phyloP scores from a whole-genome alignment of 2,113 vertebrate genomes.

The Balaeniceps rex region DNA sequence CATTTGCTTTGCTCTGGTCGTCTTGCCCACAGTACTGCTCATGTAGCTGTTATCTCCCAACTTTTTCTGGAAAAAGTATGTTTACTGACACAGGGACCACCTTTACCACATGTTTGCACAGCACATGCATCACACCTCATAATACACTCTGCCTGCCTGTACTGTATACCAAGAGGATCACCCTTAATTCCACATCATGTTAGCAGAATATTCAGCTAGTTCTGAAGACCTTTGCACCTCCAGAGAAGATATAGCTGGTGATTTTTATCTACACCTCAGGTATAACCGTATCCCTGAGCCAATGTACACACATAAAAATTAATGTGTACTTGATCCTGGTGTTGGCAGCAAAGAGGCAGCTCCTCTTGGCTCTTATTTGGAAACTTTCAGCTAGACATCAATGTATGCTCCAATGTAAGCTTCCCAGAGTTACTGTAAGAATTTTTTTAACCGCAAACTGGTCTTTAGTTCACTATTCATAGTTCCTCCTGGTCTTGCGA shows the following conservation, averaged over 20 bases:
- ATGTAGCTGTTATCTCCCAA: neutral
- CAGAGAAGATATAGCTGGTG: neutral
- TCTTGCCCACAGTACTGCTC: neutral
- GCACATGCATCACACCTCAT: neutral
- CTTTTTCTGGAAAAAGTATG: neutral
- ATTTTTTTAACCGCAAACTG: constrained; percentile 50
- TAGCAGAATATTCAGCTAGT: neutral
- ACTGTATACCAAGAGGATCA: neutral
- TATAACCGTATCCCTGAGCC: neutral
- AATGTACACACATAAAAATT: constrained; percentile 53
- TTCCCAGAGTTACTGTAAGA: constrained; percentile 23
- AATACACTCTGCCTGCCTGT: neutral
- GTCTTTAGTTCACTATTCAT: neutral
- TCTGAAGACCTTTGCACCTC: constrained; percentile 12
- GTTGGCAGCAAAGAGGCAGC: neutral
- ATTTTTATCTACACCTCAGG: constrained; percentile 42
- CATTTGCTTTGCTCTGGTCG: neutral
- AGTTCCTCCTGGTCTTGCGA: neutral
- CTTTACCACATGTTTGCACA: neutral
- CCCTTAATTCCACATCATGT: neutral
- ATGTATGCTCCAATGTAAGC: neutral
- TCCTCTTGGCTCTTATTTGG: constrained; percentile 36
- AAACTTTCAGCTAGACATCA: constrained; percentile 26
- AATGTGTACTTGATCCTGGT: constrained; percentile 1
- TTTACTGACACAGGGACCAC: neutral